Evolutionary conservation across 2,888 invertebrate genomes (phyloP), one percentile per base, ranked within the genome.

Genomic region (Heliconius sara): DNA sequence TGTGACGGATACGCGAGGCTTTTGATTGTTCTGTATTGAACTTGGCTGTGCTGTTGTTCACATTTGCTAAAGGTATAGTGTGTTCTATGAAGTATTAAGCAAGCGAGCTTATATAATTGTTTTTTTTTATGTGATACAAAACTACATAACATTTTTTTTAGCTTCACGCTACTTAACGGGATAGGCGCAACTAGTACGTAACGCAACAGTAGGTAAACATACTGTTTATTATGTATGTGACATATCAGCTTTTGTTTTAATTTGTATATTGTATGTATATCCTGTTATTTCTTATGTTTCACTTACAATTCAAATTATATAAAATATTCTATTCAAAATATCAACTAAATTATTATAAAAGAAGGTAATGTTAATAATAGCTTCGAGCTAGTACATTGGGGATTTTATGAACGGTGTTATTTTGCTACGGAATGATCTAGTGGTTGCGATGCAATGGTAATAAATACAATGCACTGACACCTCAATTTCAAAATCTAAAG

Each of bases 381-480:
- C 91, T 89, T 84, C 85, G 78, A 89, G 90, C 90, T 87, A 86
- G 75, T 75, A 87, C 88, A 90, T 91, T 91, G 89, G 88, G 84
- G 88, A 89, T 89, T 90, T 89, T 88, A 87, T 87, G 88, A 89
- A 89, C 84, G 84, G 83, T 82, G 85, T 84, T 83, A 84, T 85
- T 83, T 84, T 85, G 84, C 84, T 84, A 77, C 83, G 80, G 83
- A 84, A 82, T 83, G 83, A 79, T 82, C 81, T 84, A 81, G 84
- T 83, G 85, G 86, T 88, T 87, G 87, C 88, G 86, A 84, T 84
- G 86, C 84, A 85, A 85, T 84, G 88, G 91, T 89, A 89, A 93
- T 94, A 94, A 94, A 94, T 93, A 92, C 89, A 87, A 89, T 91
- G 87, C 88, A 90, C 92, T 92, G 94, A 93, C 93, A 93, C 94